phyloP scores from a whole-genome alignment of 2,113 vertebrate species.

The Anoura caudifer region DNA sequence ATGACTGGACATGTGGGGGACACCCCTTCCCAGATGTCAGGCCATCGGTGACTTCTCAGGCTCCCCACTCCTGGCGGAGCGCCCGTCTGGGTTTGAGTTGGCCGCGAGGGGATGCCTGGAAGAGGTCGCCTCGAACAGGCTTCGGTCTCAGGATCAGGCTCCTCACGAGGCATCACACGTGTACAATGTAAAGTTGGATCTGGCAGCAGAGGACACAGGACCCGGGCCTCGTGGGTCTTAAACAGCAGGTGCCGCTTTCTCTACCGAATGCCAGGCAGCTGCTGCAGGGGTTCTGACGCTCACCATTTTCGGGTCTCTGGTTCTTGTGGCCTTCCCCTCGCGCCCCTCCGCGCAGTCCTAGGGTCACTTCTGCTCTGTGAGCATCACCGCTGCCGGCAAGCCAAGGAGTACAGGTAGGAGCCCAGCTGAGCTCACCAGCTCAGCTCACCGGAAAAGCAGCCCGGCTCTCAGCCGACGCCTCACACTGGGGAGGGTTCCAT shows the following conservation, averaged over 20 bases:
- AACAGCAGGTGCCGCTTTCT: background rate
- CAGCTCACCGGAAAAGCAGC: background rate
- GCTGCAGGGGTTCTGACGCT: rapidly evolving
- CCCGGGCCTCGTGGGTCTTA: background rate
- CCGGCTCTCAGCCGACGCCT: background rate
- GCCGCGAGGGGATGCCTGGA: too few relatives aligned
- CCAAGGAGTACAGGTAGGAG: too few relatives aligned
- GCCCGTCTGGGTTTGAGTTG: background rate
- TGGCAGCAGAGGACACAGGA: background rate
- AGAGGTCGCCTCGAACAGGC: background rate
- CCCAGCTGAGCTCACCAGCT: rapidly evolving
- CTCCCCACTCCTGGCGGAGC: rapidly evolving
- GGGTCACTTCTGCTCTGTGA: background rate
- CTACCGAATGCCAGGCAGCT: background rate
- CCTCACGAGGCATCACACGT: background rate
- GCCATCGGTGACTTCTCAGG: rapidly evolving
- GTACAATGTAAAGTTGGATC: rapidly evolving
- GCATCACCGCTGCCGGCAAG: rapidly evolving
- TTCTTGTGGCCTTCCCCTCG: rapidly evolving
- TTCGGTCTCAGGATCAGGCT: background rate
- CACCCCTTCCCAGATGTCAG: rapidly evolving
- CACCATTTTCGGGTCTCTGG: background rate
- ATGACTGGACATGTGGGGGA: rapidly evolving
- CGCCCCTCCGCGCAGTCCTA: rapidly evolving
- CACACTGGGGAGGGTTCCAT: background rate